Evolutionary conservation across 2,888 invertebrate species (phyloP), one percentile per base, ranked within the genome.

Genomic region (Epiblema foenella): DNA sequence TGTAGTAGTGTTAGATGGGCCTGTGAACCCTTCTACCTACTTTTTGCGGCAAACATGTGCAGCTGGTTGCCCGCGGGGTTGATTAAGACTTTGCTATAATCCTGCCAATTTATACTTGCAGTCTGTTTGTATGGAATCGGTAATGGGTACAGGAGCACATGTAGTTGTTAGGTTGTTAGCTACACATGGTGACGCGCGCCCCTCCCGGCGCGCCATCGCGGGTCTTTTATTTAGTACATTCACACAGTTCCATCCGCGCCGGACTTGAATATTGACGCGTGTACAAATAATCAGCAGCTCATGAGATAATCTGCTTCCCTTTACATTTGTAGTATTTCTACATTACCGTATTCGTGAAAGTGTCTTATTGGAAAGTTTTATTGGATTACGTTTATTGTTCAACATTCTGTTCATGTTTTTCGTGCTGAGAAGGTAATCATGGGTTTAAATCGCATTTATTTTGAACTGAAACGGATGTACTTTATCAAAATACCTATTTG

Each of bases 161-260:
- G 80, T 83, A 63, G 79, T 84, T 81, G 84, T 83, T 79, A 77
- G 81, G 79, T 81, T 85, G 81, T 84, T 78, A 73, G 75, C 78
- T 76, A 81, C 89, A 87, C 86, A 88, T 89, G 89, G 84, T 79
- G 84, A 80, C 79, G 80, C 80, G 77, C 77, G 79, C 79, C 85
- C 85, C 88, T 83, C 86, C 87, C 86, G 77, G 81, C 83, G 81
- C 81, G 83, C 80, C 81, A 75, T 69, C 82, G 78, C 75, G 77
- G 77, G 77, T 80, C 79, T 85, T 85, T 85, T 84, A 82, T 86
- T 87, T 78, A 81, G 76, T 74, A 62, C 37, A 57, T 52, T 64
- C 62, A 78, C 79, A 82, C 85, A 90, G 92, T 91, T 79, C 77
- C 86, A 85, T 85, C 83, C 87, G 88, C 82, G 86, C 82, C 82